Conservation (phyloP, 1,140 invertebrate genomes). For the Palaemon carinicauda region DNA sequence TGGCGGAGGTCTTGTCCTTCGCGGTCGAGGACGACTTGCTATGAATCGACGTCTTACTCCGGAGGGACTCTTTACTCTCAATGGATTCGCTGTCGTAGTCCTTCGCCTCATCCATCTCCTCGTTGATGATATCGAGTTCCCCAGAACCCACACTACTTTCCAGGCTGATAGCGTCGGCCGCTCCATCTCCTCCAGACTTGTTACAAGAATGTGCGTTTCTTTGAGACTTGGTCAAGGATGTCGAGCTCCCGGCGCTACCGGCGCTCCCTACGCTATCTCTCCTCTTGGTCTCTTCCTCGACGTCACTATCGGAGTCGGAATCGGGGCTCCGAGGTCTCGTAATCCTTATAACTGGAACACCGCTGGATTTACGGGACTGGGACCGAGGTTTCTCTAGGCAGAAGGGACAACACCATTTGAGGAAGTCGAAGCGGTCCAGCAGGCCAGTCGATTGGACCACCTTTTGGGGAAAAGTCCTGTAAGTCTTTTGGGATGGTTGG, state of each 20-base stretch:
- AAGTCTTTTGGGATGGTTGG: conserved; percentile 38
- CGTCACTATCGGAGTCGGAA: conserved; percentile 16
- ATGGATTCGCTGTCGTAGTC: conserved; percentile 13
- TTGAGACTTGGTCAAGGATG: not conserved
- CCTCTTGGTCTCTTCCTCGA: not conserved
- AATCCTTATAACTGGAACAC: conserved; percentile 43
- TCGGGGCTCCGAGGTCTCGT: conserved; percentile 46
- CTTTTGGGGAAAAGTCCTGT: conserved; percentile 52
- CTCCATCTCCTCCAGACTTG: not conserved
- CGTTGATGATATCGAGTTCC: conserved; percentile 25
- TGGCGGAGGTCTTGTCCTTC: conserved; percentile 20
- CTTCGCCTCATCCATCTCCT: conserved; percentile 11
- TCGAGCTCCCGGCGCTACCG: not conserved
- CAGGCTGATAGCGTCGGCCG: not conserved
- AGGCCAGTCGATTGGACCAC: conserved; percentile 40
- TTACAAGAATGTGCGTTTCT: too few relatives aligned
- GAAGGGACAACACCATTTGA: conserved; percentile 45
- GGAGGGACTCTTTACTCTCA: conserved; percentile 25
- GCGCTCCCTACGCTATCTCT: not conserved
- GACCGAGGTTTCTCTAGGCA: conserved; percentile 37
- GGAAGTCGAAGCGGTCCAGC: conserved; percentile 29
- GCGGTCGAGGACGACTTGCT: conserved; percentile 24
- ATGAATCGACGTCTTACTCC: conserved; percentile 8
- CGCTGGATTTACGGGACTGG: conserved; percentile 25
- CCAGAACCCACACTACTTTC: conserved; percentile 26